Conservation (phyloP, 2,113 vertebrate genomes). For the Dicentrarchus labrax region DNA sequence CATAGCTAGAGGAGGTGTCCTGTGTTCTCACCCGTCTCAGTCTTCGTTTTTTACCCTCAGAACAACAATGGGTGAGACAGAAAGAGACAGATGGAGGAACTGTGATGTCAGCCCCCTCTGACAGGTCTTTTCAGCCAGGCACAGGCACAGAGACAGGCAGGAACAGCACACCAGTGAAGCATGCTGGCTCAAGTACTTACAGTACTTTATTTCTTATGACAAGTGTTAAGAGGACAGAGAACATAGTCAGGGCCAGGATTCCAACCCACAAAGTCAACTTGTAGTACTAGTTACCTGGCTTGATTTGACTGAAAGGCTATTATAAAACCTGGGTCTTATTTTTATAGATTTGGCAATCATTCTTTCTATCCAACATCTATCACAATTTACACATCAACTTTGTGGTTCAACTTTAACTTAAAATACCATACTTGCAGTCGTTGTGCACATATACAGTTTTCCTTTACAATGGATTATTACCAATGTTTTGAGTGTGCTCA, state of each 20-base stretch:
- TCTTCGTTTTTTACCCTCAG: conserved; percentile 13
- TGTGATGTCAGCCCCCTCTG: conserved; percentile 34
- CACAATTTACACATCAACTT: not conserved
- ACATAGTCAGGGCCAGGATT: not conserved
- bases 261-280: not conserved
- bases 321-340: not conserved
- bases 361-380: not conserved
- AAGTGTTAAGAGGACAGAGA: conserved; percentile 17
- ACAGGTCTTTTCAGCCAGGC: conserved; percentile 34
- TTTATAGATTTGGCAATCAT: not conserved
- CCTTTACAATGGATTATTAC: not conserved
- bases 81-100: conserved; percentile 44
- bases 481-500: not conserved
- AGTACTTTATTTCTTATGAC: conserved; percentile 33
- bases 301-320: not conserved
- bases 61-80: conserved; percentile 23
- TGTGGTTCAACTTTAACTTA: not conserved
- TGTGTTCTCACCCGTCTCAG: conserved; percentile 13
- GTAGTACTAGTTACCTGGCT: not conserved
- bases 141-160: conserved; percentile 24
- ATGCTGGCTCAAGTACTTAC: conserved; percentile 3
- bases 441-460: not conserved
- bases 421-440: not conserved
- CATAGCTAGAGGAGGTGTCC: conserved; percentile 29
- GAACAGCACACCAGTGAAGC: conserved; percentile 22